Conservation (phyloP, 2,113 vertebrate species). For the Alaudala cheleensis region DNA sequence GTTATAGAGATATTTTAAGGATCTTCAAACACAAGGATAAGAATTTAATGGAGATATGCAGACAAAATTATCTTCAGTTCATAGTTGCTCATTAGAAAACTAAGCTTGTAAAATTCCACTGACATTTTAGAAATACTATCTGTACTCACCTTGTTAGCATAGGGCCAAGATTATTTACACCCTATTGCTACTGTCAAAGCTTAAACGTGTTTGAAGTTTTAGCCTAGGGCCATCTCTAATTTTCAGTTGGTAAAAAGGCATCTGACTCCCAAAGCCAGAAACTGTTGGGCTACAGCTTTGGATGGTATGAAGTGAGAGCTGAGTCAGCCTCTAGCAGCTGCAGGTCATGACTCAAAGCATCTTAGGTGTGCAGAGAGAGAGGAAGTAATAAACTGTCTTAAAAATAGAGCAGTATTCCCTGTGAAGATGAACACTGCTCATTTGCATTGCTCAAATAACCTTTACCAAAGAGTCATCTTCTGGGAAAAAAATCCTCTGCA, state of each 20-base stretch:
- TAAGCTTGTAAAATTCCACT: background rate
- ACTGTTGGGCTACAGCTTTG: background rate
- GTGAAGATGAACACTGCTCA: background rate
- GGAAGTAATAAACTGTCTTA: background rate
- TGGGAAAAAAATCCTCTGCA: background rate
- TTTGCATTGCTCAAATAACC: background rate
- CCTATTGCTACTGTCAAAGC: background rate
- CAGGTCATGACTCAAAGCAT: background rate
- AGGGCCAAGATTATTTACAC: background rate
- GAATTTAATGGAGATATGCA: background rate
- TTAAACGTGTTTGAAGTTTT: background rate
- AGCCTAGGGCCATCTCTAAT: background rate
- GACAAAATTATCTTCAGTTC: background rate
- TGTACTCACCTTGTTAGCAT: background rate
- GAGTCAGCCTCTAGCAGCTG: background rate
- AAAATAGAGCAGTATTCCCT: background rate
- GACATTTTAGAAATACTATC: background rate
- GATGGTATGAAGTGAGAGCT: background rate
- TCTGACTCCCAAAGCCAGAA: background rate
- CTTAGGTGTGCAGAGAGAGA: background rate
- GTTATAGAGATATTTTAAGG: background rate
- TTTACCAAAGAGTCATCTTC: background rate
- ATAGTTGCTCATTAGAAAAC: background rate
- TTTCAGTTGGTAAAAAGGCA: background rate
- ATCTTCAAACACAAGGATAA: background rate